Evolutionary conservation across 2,113 vertebrate species (phyloP).

Genomic region (Lophochroa leadbeateri): DNA sequence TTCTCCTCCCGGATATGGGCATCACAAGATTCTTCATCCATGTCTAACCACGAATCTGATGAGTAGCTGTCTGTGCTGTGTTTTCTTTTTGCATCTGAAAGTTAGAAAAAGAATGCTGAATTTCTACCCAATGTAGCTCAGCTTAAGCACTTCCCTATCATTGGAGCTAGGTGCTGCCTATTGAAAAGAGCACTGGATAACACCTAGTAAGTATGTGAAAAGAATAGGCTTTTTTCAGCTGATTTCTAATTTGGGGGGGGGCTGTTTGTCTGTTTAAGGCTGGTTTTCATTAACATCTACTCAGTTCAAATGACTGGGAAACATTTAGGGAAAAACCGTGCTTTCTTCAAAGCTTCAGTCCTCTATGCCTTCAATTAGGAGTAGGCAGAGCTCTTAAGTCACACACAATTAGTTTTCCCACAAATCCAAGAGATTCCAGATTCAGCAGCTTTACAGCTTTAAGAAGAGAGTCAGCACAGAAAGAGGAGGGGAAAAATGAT

Average conservation of each 20-base stretch:
- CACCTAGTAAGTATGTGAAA: neutral
- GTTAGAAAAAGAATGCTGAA: neutral
- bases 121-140: neutral
- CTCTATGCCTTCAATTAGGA: conserved; percentile 56
- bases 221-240: conserved; percentile 25
- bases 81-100: conserved; percentile 84
- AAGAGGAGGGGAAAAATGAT: neutral
- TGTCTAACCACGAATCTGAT: conserved; percentile 89
- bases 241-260: neutral
- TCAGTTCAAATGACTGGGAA: conserved; percentile 48
- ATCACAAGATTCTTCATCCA: conserved; percentile 90
- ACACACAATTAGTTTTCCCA: conserved; percentile 52
- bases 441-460: conserved; percentile 29
- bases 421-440: conserved; percentile 44
- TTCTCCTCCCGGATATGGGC: conserved; percentile 78
- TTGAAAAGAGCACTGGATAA: neutral
- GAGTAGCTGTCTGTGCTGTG: conserved; percentile 85
- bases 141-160: neutral
- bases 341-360: conserved; percentile 54
- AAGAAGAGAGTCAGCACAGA: neutral
- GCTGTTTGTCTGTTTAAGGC: conserved; percentile 17
- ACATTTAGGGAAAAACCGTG: conserved; percentile 47
- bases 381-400: conserved; percentile 54
- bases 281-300: conserved; percentile 62
- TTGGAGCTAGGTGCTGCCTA: neutral